A percentile compares a stretch with the other conserved stretches of the same genome.
phyloP scores from a whole-genome alignment of 1,140 invertebrate genomes.

The Dryas iulia region DNA sequence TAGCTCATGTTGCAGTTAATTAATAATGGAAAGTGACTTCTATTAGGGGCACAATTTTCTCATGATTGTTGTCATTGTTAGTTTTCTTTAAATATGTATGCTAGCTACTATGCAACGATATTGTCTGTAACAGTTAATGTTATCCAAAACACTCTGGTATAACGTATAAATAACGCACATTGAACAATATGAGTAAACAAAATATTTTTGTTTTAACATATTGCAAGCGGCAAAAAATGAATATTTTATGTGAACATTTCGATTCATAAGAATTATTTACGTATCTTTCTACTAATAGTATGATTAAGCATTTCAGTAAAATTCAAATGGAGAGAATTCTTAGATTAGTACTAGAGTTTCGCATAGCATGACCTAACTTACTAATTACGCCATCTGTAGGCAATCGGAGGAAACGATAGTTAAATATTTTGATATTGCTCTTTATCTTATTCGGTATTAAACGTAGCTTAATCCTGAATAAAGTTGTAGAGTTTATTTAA shows the following conservation, averaged over 20 bases:
- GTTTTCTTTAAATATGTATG: conserved; percentile 5
- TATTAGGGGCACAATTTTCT: conserved; percentile 19
- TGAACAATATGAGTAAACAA: neutral
- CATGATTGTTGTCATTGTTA: conserved; percentile 12
- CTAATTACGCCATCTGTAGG: neutral
- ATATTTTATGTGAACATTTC: neutral
- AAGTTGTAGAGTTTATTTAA: no score
- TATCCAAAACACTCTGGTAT: conserved; percentile 1
- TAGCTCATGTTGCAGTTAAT: neutral
- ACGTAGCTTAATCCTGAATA: no score
- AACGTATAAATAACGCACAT: neutral
- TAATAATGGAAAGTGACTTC: conserved; percentile 6
- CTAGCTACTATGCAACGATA: neutral
- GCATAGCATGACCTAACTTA: neutral
- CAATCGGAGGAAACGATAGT: neutral
- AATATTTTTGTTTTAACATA: neutral
- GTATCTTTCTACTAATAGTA: no score
- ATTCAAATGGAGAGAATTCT: no score
- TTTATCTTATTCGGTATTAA: no score
- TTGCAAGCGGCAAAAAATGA: neutral
- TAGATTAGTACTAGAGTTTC: no score
- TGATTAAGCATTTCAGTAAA: no score
- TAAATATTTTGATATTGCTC: no score
- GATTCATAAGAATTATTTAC: no score
- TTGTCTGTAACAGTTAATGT: neutral